Conservation (phyloP, 2,888 invertebrate species). For the Eupithecia tripunctaria region DNA sequence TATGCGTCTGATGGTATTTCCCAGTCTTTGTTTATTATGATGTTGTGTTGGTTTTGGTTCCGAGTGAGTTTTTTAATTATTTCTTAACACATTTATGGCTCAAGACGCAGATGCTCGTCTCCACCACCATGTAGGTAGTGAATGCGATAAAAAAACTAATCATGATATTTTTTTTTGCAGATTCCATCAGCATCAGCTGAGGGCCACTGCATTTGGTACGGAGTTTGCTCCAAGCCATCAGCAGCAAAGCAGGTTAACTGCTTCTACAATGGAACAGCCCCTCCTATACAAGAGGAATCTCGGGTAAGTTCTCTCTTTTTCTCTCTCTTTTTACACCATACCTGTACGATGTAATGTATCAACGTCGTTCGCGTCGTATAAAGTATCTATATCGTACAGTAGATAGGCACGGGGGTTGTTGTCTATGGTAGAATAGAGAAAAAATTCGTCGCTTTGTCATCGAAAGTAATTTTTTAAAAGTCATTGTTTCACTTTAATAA, state of each 20-base stretch:
- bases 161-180: conserved; percentile 50
- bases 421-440: no score
- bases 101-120: no score
- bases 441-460: no score
- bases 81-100: no score
- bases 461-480: no score
- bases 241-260: conserved; percentile 49
- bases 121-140: no score
- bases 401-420: no score
- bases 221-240: conserved; percentile 45
- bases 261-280: conserved; percentile 55
- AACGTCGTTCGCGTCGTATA: neutral
- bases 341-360: neutral
- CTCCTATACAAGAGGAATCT: conserved; percentile 51
- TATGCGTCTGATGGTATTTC: neutral
- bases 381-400: no score
- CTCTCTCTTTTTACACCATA: neutral
- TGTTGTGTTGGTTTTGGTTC: neutral
- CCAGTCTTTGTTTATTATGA: neutral
- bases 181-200: conserved; percentile 59
- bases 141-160: no score
- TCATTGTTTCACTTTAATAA: no score
- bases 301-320: conserved; percentile 57
- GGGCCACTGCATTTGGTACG: conserved; percentile 70
- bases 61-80: no score